Base-by-base conservation (phyloP, 2,113 vertebrate species). In the Eretmochelys imbricata region DNA sequence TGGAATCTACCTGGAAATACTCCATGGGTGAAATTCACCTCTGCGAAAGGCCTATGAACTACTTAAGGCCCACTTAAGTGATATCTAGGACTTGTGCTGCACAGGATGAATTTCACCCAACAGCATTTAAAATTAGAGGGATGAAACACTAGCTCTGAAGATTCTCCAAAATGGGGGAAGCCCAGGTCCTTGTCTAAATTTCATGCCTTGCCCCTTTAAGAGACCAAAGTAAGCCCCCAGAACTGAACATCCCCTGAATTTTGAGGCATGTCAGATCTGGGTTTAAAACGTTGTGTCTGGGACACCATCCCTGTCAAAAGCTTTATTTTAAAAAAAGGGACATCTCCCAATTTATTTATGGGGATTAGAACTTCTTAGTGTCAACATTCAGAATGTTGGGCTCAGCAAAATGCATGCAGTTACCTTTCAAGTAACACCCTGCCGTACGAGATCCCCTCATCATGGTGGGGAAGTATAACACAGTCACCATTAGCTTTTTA, bases 321-420 rank as follows among this genome's bases (percentile, higher is more conserved):
- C 86, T 49, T 88, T 53, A 3, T 83, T 96, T 94, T 79, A 92
- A 88, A 76, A 87, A 91, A 59, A 59, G 57, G 12, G 57, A 31
- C 46, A 55, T 92, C 95, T 97, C 87, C 83, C 90, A 91, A 81
- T 94, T 94, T 93, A 88, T 91, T 96, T 93, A 94, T 87, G 95
- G 91, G 94, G 97, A 94, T 80, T 57, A 85, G 93, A 88, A 88
- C 29, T 27, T 91, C 94, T 93, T 51, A 13, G 31, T 94, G 80
- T 95, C 92, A 93, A 89, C 72, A 94, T 86, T 86, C 81, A 55
- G 79, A 84, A 25, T 55, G 91, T 86, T 29, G 54, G 93, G 80
- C 85, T 98, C 91, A 89, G 95, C 90, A 78, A 7, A 93, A 51
- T 78, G 53, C 46, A 13, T 80, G 50, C 72, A 25, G 93, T 80